Percentiles rank a stretch among this genome's conserved stretches.
phyloP scores from a whole-genome alignment of 2,113 vertebrate species.

The Tenebrosternarchus preto region DNA sequence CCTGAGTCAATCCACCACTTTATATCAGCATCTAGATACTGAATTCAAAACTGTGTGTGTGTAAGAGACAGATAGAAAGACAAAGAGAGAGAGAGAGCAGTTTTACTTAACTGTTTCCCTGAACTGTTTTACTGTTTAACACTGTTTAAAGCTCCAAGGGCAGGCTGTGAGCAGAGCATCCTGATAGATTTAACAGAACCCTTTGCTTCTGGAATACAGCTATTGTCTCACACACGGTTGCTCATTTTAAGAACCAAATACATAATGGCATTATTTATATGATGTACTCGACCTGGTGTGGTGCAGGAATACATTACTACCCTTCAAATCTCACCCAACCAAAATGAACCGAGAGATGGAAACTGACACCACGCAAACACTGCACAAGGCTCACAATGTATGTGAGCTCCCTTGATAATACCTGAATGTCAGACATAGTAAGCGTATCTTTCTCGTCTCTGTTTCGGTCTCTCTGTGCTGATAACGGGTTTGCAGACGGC shows the following conservation, averaged over 20 bases:
- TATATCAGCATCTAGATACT: too few species aligned
- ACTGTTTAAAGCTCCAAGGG: too few species aligned
- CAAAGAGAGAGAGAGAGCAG: not conserved
- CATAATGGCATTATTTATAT: conserved; percentile 19
- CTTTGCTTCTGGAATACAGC: conserved; percentile 26
- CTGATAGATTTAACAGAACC: conserved; percentile 42
- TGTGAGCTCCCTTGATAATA: conserved; percentile 10
- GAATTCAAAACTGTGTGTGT: not conserved
- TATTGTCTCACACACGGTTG: conserved; percentile 37
- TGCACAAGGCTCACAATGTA: not conserved
- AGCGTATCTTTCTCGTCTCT: not conserved
- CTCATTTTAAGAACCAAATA: conserved; percentile 32
- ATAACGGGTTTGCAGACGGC: not conserved
- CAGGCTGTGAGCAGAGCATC: not conserved
- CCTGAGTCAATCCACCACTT: not conserved
- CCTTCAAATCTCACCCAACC: conserved; percentile 20
- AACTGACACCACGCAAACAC: conserved; percentile 3
- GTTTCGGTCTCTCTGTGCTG: not conserved
- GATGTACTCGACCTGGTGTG: conserved; percentile 15
- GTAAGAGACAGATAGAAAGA: not conserved
- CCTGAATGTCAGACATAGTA: not conserved
- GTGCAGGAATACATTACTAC: not conserved
- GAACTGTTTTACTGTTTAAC: conserved; percentile 25
- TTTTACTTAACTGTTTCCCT: conserved; percentile 16
- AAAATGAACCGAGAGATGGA: conserved; percentile 21